Evolutionary conservation across 2,797 vertebrate genomes (phyloP), one percentile per base, ranked within the genome.

Genomic region (Sebastolobus altivelis): DNA sequence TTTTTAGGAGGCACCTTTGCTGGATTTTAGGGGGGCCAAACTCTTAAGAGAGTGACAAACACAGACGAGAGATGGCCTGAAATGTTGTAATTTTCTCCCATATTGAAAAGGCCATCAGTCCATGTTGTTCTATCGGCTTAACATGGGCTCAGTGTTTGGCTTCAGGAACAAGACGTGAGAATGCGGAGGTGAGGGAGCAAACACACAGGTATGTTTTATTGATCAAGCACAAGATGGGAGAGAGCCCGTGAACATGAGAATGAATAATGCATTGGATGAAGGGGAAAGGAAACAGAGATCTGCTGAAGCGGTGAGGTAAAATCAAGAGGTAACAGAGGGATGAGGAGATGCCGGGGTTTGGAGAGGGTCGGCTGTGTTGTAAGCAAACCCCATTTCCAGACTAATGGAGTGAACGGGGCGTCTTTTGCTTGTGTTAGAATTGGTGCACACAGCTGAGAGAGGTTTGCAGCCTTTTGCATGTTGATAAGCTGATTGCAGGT

Each of bases 201-300:
- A 75, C 78, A 68, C 79, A 86, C 83, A 86, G 83, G 86, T 90
- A 94, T 94, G 93, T 93, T 93, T 94, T 94, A 94, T 92, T 93
- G 93, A 94, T 94, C 88, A 85, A 80, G 87, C 86, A 86, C 84
- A 81, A 90, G 90, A 87, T 46, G 72, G 81, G 78, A 88, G 91
- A 92, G 78, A 87, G 86, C 79, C 82, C 3, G 16, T 16, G 77
- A 87, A 92, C 91, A 91, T 77, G 80, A 65, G 77, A 66, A 90
- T 95, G 90, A 94, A 95, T 95, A 89, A 94, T 94, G 85, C 81
- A 95, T 86, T 10, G 67, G 72, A 59, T 4, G 25, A 20, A 20
- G 78, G 38, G 52, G 43, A 77, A 79, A 77, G 63, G 76, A 79
- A 82, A 83, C 74, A 55, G 76, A 75, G 85, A 82, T 79, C 59